phyloP scores from a whole-genome alignment of 2,797 vertebrate species.

The Prionace glauca region DNA sequence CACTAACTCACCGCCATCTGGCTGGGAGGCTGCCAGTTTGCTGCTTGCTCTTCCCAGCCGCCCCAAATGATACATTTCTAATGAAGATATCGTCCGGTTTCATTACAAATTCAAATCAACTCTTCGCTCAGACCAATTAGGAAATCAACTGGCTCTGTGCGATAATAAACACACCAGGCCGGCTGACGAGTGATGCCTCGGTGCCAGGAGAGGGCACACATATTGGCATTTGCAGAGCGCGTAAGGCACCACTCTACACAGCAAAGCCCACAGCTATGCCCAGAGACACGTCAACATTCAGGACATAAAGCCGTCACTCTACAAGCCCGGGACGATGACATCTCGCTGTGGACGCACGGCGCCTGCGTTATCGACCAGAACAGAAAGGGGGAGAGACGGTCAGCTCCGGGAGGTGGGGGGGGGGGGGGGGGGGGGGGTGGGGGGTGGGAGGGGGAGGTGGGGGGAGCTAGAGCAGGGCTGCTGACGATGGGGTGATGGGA shows the following conservation, averaged over 20 bases:
- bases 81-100: constrained; percentile 35
- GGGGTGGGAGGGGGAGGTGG: too few species aligned
- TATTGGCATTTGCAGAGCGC: background rate
- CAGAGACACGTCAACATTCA: background rate
- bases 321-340: background rate
- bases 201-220: background rate
- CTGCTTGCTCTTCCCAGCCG: background rate
- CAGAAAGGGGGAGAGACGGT: too few species aligned
- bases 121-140: constrained; percentile 21
- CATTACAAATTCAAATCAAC: constrained; percentile 37
- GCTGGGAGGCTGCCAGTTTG: background rate
- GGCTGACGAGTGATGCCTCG: background rate
- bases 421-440: too few species aligned
- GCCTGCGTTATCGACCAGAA: background rate
- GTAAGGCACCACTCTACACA: too few species aligned
- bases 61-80: constrained; percentile 29
- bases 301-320: background rate
- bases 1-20: constrained; percentile 5
- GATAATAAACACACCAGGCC: background rate
- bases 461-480: background rate
- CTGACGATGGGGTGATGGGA: background rate
- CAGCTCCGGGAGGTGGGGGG: too few species aligned
- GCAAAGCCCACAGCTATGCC: background rate
- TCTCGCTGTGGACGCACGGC: background rate
- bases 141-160: background rate